These are phyloP conservation scores for Babyrousa celebensis DNA, from an alignment of 2,797 vertebrate genomes.

Conservation along the genomic window DNA sequence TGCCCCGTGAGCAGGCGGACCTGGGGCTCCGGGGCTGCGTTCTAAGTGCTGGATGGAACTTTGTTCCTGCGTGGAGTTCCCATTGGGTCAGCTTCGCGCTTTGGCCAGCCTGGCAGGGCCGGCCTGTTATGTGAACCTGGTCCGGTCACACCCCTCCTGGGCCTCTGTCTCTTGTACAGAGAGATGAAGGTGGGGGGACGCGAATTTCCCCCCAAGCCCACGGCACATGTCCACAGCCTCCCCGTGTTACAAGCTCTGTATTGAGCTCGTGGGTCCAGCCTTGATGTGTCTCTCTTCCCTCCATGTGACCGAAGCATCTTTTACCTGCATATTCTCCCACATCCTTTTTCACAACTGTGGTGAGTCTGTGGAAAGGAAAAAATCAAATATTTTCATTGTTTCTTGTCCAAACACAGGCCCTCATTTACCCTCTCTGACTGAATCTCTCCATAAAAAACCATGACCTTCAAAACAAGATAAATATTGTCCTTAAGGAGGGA, in stretches of 20 bases:
- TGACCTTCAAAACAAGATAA: not conserved
- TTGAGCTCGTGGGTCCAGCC: not conserved
- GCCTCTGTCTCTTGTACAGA: not conserved
- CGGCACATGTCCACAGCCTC: rapidly evolving
- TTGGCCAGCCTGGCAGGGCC: not conserved
- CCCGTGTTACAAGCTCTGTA: not conserved
- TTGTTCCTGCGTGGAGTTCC: rapidly evolving
- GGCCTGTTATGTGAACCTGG: not conserved
- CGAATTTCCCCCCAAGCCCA: not conserved
- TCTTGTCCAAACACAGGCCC: not conserved
- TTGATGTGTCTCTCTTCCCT: not conserved
- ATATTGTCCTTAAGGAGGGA: not conserved
- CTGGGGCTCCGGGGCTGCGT: rapidly evolving
- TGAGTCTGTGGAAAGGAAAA: not conserved
- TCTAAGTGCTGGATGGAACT: rapidly evolving
- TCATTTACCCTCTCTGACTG: not conserved
- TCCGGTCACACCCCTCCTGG: not conserved
- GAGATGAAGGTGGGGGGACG: not conserved
- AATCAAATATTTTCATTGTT: not conserved
- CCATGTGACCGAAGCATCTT: not conserved
- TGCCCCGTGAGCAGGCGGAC: not conserved
- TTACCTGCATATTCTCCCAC: not conserved
- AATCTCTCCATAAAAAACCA: constrained; percentile 8
- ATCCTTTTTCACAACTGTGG: not conserved
- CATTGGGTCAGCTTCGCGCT: not conserved